These are phyloP conservation scores for Netta rufina DNA, from an alignment of 2,797 vertebrate genomes.

Conservation along the genomic window DNA sequence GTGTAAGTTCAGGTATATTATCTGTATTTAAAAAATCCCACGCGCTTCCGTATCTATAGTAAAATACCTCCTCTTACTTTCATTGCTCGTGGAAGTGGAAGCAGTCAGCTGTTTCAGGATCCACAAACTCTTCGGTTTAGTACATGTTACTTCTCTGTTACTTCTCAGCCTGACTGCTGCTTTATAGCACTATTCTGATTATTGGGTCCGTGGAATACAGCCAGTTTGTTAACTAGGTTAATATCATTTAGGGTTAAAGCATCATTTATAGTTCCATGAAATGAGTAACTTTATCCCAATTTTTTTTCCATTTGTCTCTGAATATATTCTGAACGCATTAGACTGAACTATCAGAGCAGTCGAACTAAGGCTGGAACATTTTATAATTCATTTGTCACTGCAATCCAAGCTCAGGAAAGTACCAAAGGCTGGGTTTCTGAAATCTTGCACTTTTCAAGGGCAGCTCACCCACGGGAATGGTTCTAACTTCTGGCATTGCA, in stretches of 20 bases:
- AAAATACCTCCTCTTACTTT: not conserved
- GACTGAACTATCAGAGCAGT: not conserved
- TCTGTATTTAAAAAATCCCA: not conserved
- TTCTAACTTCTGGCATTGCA: not conserved
- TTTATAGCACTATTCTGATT: not conserved
- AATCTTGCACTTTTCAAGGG: not conserved
- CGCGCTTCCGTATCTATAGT: fast-evolving
- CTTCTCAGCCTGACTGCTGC: not conserved
- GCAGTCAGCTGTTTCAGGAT: not conserved
- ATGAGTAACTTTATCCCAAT: not conserved
- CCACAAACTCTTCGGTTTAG: not conserved
- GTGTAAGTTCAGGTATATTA: not conserved
- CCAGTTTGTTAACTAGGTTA: constrained; percentile 11
- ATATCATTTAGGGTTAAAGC: not conserved
- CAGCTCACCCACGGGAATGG: constrained; percentile 23
- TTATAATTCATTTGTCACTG: not conserved
- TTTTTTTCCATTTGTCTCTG: not conserved
- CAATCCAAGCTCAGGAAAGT: not conserved
- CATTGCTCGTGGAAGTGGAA: not conserved
- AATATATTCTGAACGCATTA: not conserved
- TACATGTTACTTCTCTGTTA: not conserved
- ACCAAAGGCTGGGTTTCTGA: not conserved
- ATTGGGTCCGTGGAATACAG: not conserved
- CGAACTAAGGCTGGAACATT: not conserved
- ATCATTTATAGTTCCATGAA: not conserved